A percentile compares a stretch with the other conserved stretches of the same genome.
Conservation (phyloP, 2,113 vertebrate species). For the Chamaetylas fuelleborni region DNA sequence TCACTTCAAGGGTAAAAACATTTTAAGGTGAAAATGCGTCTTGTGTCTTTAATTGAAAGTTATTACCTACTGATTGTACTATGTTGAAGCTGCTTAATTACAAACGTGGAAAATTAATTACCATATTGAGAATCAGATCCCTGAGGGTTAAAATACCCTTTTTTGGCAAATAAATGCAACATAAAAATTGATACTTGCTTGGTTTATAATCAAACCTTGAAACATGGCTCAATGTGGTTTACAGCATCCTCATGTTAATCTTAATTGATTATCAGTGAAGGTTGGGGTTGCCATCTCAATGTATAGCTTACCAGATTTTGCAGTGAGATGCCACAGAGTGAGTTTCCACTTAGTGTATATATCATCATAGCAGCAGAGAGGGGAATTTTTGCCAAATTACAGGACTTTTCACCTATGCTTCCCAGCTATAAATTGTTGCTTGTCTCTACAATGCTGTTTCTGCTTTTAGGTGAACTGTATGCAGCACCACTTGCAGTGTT, state of each 20-base stretch:
- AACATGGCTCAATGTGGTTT: conserved; percentile 63
- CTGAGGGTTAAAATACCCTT: conserved; percentile 63
- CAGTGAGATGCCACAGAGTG: not conserved
- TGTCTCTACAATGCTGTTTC: not conserved
- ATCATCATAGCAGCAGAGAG: not conserved
- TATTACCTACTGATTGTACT: conserved; percentile 78
- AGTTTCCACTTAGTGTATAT: not conserved
- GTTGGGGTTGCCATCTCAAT: not conserved
- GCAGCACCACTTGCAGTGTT: not conserved
- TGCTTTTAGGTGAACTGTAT: not conserved
- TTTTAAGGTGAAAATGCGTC: conserved; percentile 80
- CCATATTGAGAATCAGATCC: conserved; percentile 67
- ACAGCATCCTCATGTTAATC: conserved; percentile 46
- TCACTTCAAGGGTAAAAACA: conserved; percentile 80
- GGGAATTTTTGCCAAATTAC: not conserved
- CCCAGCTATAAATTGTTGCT: not conserved
- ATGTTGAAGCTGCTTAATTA: conserved; percentile 78
- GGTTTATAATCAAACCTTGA: conserved; percentile 68
- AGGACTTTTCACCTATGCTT: not conserved
- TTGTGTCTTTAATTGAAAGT: conserved; percentile 80
- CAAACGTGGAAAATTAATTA: conserved; percentile 80
- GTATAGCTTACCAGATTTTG: not conserved
- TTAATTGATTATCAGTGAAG: conserved; percentile 57
- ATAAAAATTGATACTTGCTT: conserved; percentile 72
- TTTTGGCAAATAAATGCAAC: conserved; percentile 76